Percentiles rank a stretch among this genome's conserved stretches.
phyloP scores from a whole-genome alignment of 2,113 vertebrate genomes.

The Oryzias woworae region DNA sequence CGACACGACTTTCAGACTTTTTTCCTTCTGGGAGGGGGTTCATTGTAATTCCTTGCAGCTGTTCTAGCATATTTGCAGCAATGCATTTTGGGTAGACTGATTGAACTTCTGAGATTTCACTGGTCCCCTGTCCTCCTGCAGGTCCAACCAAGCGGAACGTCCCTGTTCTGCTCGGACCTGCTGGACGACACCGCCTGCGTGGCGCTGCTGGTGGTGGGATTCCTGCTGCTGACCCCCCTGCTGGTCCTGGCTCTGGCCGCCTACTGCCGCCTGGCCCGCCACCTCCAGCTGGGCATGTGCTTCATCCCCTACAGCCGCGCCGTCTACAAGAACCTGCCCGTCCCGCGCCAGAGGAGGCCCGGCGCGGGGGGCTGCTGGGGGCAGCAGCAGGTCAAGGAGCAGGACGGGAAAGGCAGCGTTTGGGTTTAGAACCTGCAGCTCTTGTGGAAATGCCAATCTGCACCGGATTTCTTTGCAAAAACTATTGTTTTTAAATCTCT shows the following conservation, averaged over 20 bases:
- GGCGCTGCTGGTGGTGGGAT: conserved; percentile 86
- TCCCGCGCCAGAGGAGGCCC: conserved; percentile 46
- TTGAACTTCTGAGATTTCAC: neutral
- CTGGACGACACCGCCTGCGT: conserved; percentile 83
- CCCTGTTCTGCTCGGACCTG: conserved; percentile 80
- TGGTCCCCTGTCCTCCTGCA: conserved; percentile 29
- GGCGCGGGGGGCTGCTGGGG: conserved; percentile 64
- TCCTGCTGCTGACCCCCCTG: conserved; percentile 84
- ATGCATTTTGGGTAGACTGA: conserved; percentile 10
- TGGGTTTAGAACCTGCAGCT: conserved; percentile 82
- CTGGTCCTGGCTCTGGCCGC: conserved; percentile 87
- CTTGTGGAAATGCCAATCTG: neutral
- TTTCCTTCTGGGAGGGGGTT: conserved; percentile 23
- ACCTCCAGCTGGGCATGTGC: conserved; percentile 86
- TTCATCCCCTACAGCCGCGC: conserved; percentile 90
- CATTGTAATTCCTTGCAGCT: conserved; percentile 43
- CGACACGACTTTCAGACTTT: conserved; percentile 46
- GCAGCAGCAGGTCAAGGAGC: conserved; percentile 54
- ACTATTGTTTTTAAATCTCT: conserved; percentile 44
- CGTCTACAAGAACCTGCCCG: conserved; percentile 82
- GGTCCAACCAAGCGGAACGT: conserved; percentile 80
- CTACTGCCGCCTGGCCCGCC: conserved; percentile 85
- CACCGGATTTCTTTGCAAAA: conserved; percentile 20
- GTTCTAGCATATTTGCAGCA: conserved; percentile 11
- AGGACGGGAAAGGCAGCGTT: conserved; percentile 75